phyloP scores from a whole-genome alignment of 2,888 invertebrate species.

The Chloroclystis v-ata region DNA sequence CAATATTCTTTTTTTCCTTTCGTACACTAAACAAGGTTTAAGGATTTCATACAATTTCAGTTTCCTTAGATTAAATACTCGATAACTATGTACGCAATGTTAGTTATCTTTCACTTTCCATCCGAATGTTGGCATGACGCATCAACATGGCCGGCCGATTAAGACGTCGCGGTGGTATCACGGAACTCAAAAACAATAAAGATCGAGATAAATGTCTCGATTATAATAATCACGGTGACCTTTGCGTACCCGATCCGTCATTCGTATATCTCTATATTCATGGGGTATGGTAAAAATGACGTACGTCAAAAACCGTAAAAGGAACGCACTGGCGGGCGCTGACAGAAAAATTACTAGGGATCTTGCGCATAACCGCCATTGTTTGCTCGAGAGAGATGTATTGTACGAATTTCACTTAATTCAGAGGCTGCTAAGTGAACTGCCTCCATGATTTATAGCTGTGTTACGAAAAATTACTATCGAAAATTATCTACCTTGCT shows the following conservation, averaged over 20 bases:
- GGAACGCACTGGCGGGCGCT: conserved; percentile 42
- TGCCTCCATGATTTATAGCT: conserved; percentile 38
- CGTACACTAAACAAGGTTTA: too few species aligned
- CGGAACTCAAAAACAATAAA: conserved; percentile 64
- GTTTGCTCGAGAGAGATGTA: conserved; percentile 52
- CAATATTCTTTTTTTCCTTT: too few species aligned
- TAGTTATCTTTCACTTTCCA: conserved; percentile 46
- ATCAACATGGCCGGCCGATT: conserved; percentile 54
- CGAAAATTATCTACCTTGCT: conserved; percentile 7
- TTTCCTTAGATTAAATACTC: too few species aligned
- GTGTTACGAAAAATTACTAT: conserved; percentile 35
- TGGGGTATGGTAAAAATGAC: conserved; percentile 51
- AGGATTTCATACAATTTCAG: too few species aligned
- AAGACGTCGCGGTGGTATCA: conserved; percentile 53
- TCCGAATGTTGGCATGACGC: conserved; percentile 48
- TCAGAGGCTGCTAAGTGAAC: conserved; percentile 38
- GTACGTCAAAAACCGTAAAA: conserved; percentile 54
- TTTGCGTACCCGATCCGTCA: conserved; percentile 57
- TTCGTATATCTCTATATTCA: conserved; percentile 58
- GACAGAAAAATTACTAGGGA: conserved; percentile 57
- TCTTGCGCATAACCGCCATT: conserved; percentile 41
- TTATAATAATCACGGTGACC: conserved; percentile 68
- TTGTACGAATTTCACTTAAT: conserved; percentile 46
- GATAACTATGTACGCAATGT: conserved; percentile 52
- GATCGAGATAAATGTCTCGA: conserved; percentile 66